These are phyloP conservation scores for Ariopsis seemanni DNA, from an alignment of 2,113 vertebrate genomes.

Conservation along the genomic window DNA sequence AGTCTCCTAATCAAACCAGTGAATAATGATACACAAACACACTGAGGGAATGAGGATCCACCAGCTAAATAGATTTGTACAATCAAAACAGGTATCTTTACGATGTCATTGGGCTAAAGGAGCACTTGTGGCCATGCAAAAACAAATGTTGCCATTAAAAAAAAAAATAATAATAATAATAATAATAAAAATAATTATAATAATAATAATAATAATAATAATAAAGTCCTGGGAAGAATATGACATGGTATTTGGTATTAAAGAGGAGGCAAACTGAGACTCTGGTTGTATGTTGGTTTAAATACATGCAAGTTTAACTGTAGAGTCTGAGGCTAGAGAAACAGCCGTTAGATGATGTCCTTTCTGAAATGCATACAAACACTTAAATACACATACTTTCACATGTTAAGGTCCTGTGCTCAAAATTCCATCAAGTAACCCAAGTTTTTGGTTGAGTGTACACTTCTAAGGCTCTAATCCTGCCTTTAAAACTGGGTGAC, in stretches of 20 bases:
- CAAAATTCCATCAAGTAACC: conserved; percentile 6
- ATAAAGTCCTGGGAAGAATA: conserved; percentile 69
- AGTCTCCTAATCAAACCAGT: conserved; percentile 1
- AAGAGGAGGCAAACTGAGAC: conserved; percentile 46
- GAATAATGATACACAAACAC: conserved; percentile 17
- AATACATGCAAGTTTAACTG: conserved; percentile 68
- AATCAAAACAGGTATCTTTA: conserved; percentile 61
- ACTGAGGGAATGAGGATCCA: conserved; percentile 62
- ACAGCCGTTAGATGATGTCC: conserved; percentile 57
- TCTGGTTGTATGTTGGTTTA: conserved; percentile 75
- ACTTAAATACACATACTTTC: conserved; percentile 50
- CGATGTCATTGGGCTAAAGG: conserved; percentile 29
- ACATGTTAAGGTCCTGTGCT: conserved; percentile 37
- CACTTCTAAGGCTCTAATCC: conserved; percentile 62
- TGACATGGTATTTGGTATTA: conserved; percentile 58
- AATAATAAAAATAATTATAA: no score
- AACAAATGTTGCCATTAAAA: conserved; percentile 65
- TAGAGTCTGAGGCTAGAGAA: conserved; percentile 67
- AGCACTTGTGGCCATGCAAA: conserved; percentile 42
- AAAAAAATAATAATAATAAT: conserved; percentile 52
- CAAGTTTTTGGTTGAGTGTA: conserved; percentile 69
- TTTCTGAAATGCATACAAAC: conserved; percentile 10
- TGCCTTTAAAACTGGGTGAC: conserved; percentile 70
- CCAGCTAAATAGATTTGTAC: conserved; percentile 65
- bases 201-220: conserved; percentile 61